Evolutionary conservation across 1,140 invertebrate species (phyloP).

Genomic region (Papilio xuthus): DNA sequence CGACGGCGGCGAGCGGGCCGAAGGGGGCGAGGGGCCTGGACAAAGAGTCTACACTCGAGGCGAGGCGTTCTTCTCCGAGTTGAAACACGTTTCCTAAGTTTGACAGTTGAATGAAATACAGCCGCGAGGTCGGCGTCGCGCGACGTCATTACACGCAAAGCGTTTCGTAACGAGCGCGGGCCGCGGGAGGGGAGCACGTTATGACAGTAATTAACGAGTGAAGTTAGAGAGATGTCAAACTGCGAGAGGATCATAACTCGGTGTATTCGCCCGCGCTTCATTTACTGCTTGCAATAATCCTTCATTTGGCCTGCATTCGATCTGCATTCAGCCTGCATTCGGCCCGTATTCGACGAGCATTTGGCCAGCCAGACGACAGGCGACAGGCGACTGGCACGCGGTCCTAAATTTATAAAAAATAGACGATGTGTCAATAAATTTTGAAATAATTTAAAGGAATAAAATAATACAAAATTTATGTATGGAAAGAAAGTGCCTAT

Average conservation of each 20-base stretch:
- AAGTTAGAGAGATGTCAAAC: constrained; percentile 47
- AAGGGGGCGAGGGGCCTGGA: neutral
- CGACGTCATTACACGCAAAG: constrained; percentile 15
- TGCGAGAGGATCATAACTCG: constrained; percentile 22
- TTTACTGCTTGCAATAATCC: constrained; percentile 1
- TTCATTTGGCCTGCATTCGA: neutral
- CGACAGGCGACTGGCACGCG: no score
- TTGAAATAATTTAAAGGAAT: neutral
- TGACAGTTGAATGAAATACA: constrained; percentile 42
- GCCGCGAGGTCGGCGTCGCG: constrained; percentile 7
- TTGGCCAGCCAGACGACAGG: no score
- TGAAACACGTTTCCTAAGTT: neutral
- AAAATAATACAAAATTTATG: no score
- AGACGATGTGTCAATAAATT: no score
- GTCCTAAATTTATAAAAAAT: neutral
- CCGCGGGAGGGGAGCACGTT: constrained; percentile 27
- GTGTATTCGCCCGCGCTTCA: neutral
- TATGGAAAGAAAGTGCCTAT: no score
- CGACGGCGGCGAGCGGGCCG: neutral
- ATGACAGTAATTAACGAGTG: constrained; percentile 48
- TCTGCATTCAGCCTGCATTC: neutral
- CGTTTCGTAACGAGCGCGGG: constrained; percentile 16
- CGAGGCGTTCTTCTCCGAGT: neutral
- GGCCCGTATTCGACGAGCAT: no score
- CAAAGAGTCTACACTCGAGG: neutral